Conservation (phyloP, 2,797 vertebrate species). For the Rhinatrema bivittatum region DNA sequence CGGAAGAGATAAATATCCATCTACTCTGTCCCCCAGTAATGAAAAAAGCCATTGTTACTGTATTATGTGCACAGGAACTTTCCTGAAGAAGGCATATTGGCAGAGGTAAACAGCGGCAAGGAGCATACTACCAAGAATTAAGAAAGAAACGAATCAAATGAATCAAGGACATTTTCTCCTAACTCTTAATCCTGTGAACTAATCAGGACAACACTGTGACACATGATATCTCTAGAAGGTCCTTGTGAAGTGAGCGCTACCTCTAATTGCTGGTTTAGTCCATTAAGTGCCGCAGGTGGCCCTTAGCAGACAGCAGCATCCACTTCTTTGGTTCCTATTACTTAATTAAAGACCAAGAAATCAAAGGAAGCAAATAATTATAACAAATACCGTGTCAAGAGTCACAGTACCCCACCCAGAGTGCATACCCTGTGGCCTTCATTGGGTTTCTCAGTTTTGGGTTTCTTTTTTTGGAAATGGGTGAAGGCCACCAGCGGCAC, state of each 20-base stretch:
- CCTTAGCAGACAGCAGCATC: slow-evolving; percentile 8
- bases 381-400: slow-evolving; percentile 31
- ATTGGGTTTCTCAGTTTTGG: too few relatives aligned
- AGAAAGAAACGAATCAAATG: neutral
- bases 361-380: slow-evolving; percentile 33
- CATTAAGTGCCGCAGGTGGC: slow-evolving; percentile 29
- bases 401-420: neutral
- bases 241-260: slow-evolving; percentile 20
- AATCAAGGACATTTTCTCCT: neutral
- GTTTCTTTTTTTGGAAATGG: too few relatives aligned
- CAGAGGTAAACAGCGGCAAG: accelerated
- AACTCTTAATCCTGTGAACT: neutral
- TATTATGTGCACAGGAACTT: neutral
- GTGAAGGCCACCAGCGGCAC: too few relatives aligned
- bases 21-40: neutral
- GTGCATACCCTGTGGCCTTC: slow-evolving; percentile 13
- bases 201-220: neutral
- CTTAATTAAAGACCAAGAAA: slow-evolving; percentile 41
- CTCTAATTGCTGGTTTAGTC: slow-evolving; percentile 35
- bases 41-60: too few relatives aligned
- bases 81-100: neutral
- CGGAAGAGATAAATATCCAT: neutral
- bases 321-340: slow-evolving; percentile 13
- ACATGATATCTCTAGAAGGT: slow-evolving; percentile 7
- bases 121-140: neutral